Conservation (phyloP, 2,113 vertebrate genomes). For the Alligator mississippiensis region DNA sequence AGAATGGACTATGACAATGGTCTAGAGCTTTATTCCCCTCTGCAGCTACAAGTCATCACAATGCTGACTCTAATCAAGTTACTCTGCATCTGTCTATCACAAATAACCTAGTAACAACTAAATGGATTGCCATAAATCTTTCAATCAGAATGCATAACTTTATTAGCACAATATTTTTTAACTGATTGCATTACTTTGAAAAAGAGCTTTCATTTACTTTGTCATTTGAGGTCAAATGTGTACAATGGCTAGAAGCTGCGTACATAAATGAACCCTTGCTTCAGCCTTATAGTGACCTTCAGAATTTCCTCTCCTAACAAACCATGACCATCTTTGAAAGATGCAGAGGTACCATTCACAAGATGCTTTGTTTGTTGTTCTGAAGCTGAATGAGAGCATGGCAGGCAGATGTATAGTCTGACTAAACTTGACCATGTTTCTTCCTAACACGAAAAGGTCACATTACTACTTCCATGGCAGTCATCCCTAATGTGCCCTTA, state of each 20-base stretch:
- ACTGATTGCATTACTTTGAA: conserved; percentile 88
- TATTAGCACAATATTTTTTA: conserved; percentile 89
- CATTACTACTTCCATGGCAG: background rate
- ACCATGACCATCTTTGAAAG: background rate
- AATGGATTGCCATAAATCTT: conserved; percentile 90
- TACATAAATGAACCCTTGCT: conserved; percentile 64
- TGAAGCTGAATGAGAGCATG: background rate
- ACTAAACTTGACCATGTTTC: background rate
- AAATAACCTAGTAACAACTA: conserved; percentile 87
- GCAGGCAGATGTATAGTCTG: background rate
- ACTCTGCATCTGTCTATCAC: conserved; percentile 87
- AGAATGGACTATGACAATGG: conserved; percentile 73
- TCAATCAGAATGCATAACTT: conserved; percentile 90
- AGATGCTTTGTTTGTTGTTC: background rate
- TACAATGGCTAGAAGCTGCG: conserved; percentile 66
- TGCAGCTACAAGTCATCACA: conserved; percentile 82
- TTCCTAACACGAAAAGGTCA: background rate
- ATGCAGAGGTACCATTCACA: background rate
- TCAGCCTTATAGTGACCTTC: background rate
- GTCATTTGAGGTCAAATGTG: conserved; percentile 84
- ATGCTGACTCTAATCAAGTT: conserved; percentile 84
- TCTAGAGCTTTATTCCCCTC: conserved; percentile 78
- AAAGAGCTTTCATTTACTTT: conserved; percentile 86
- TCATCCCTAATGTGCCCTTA: background rate
- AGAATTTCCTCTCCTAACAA: conserved; percentile 20